Base-by-base conservation (phyloP, 2,797 vertebrate genomes). In the Myotis planiceps region DNA sequence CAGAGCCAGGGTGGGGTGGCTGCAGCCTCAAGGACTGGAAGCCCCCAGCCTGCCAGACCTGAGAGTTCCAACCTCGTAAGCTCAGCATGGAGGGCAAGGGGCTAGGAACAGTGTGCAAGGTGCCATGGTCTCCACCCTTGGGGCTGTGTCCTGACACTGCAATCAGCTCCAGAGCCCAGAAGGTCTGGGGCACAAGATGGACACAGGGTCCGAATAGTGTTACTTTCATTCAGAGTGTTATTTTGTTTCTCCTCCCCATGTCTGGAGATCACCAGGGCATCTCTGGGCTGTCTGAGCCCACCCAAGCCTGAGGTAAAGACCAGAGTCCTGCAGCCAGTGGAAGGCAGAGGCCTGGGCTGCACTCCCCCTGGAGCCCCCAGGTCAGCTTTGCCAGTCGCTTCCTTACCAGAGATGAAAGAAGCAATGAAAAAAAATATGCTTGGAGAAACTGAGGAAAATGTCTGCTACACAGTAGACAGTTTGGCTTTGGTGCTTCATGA, bases 321-420 rank as follows among this genome's bases (percentile, higher is more conserved):
- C 76, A 80, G 89, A 58, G 66, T 75, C 89, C 87, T 42, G 25
- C 63, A 82, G 47, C 68, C 84, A 81, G 2, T 72, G 87, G 82
- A 88, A 65, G 95, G 90, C 88, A 69, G 84, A 92, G 85, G 92
- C 79, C 34, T 10, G n/a, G 94, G 93, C 84, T 37, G 7, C 32
- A 25, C 32, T 79, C 65, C 80, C 60, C 66, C 45, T 8, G 16
- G 55, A 75, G 68, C 34, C 72, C 72, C 94, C 72, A 66, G 92
- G 75, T 87, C 86, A 93, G 90, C 85, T 92, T 76, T 94, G 94
- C 95, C 92, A 91, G 93, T 71, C 81, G 85, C 81, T 88, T 90
- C 79, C 88, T 94, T 95, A 97, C 97, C 97, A 97, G 97, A 97
- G 97, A 97, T 96, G 96, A 96, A 90, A 85, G 96, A 94, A 97